Base-by-base conservation (phyloP, 2,888 invertebrate species). In the Drosophila yooni region DNA sequence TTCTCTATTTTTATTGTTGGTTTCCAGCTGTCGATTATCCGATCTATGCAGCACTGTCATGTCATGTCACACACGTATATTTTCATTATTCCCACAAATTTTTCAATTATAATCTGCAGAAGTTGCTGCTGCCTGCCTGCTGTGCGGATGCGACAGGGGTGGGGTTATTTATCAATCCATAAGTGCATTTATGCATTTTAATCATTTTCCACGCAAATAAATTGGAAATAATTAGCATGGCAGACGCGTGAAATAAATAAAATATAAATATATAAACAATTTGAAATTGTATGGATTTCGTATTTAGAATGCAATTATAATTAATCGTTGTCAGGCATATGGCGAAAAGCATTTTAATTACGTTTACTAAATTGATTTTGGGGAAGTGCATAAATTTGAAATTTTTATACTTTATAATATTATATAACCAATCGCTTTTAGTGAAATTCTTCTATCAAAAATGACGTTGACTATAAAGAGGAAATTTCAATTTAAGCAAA, bases 41-140 rank as follows among this genome's bases (percentile, higher is more conserved):
- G 27, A 29, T 74, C 60, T 31, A 40, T 43, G 31, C 18, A 13
- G 4, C 29, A n/a, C 15, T 40, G 38, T n/a, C 46, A 15, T 56
- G 27, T 33, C 54, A 40, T 61, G 63, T 52, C 69, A 77, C 73
- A 75, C 64, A 84, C 67, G 66, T 79, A 72, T 70, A 86, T 70
- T 73, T 67, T 62, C 43, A 61, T 61, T 82, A 64, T 64, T 51
- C 29, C 36, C 62, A 40, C 29, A 58, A 66, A 48, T 67, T 75
- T 75, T 78, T 60, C 70, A 88, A 86, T 88, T 83, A 78, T 66
- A 46, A 70, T 74, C 60, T 60, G 31, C 66, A 71, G 59, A 53
- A 64, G 56, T n/a, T 34, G 21, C 18, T 21, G 25, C 46, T 4
- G 33, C 38, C 25, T 40, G 51, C 15, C 21, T 29, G 51, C 10